phyloP scores from a whole-genome alignment of 2,888 invertebrate genomes.

The Bembecia ichneumoniformis region DNA sequence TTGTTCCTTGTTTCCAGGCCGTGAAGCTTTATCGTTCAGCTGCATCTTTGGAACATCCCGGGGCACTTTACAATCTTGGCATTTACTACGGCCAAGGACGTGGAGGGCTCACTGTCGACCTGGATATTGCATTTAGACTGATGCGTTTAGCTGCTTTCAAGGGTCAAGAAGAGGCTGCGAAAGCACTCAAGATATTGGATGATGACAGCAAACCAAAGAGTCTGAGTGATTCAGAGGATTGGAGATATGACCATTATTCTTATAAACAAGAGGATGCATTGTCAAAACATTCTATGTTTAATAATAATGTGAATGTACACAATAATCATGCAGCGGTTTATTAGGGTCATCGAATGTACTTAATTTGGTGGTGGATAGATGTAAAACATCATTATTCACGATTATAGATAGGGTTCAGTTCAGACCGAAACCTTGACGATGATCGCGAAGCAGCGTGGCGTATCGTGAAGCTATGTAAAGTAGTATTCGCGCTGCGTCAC shows the following conservation, averaged over 20 bases:
- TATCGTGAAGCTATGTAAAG: too few species aligned
- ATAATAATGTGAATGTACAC: conserved; percentile 36
- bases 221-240: conserved; percentile 21
- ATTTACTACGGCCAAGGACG: conserved; percentile 77
- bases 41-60: conserved; percentile 74
- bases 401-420: too few species aligned
- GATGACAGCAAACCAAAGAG: conserved; percentile 24
- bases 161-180: conserved; percentile 72
- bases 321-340: conserved; percentile 1
- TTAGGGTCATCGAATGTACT: neutral
- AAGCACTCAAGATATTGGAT: conserved; percentile 56
- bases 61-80: conserved; percentile 79
- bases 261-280: conserved; percentile 27
- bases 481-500: too few species aligned
- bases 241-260: conserved; percentile 25
- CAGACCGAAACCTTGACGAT: too few species aligned
- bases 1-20: conserved; percentile 63
- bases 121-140: conserved; percentile 59
- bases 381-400: too few species aligned
- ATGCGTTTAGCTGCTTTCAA: conserved; percentile 72
- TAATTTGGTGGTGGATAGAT: too few species aligned
- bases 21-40: conserved; percentile 76
- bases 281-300: conserved; percentile 45
- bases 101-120: conserved; percentile 69
- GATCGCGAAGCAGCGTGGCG: too few species aligned